Conservation (phyloP, 2,888 invertebrate genomes). For the Eristalis arbustorum region DNA sequence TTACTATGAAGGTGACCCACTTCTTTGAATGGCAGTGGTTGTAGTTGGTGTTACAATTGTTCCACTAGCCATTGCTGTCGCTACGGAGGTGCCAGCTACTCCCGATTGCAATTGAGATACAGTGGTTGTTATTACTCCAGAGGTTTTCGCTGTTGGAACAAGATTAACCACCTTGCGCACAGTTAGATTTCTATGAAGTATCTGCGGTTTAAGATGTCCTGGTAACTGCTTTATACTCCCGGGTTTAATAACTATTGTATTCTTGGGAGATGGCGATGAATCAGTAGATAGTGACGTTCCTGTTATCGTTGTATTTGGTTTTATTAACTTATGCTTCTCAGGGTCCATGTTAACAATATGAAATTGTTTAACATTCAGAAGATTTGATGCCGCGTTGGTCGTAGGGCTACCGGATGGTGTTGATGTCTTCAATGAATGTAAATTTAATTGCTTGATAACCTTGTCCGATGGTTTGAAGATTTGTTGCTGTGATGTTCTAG, state of each 20-base stretch:
- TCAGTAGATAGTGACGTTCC: not conserved
- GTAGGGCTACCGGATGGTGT: conserved; percentile 40
- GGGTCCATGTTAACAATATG: conserved; percentile 72
- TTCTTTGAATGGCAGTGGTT: conserved; percentile 2
- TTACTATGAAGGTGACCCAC: conserved; percentile 24
- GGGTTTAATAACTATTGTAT: conserved; percentile 74
- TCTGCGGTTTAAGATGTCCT: conserved; percentile 72
- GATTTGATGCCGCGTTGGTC: conserved; percentile 52
- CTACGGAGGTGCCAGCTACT: conserved; percentile 27
- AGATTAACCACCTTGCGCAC: conserved; percentile 75
- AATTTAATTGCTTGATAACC: conserved; percentile 72
- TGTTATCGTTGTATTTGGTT: conserved; percentile 11
- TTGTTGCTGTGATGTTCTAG: conserved; percentile 55
- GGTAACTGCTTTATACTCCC: conserved; percentile 74
- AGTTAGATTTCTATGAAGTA: conserved; percentile 75
- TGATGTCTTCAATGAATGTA: conserved; percentile 71
- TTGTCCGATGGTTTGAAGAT: conserved; percentile 46
- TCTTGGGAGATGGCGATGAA: conserved; percentile 55
- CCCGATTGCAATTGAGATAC: conserved; percentile 66
- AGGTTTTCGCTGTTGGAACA: conserved; percentile 71
- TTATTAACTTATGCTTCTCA: conserved; percentile 46
- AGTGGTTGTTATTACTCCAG: conserved; percentile 65
- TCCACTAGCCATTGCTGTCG: conserved; percentile 29
- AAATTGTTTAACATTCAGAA: conserved; percentile 73
- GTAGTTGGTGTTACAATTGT: conserved; percentile 26